These are phyloP conservation scores for Dynastes tityus DNA, from an alignment of 2,888 invertebrate species.

Conservation along the genomic window DNA sequence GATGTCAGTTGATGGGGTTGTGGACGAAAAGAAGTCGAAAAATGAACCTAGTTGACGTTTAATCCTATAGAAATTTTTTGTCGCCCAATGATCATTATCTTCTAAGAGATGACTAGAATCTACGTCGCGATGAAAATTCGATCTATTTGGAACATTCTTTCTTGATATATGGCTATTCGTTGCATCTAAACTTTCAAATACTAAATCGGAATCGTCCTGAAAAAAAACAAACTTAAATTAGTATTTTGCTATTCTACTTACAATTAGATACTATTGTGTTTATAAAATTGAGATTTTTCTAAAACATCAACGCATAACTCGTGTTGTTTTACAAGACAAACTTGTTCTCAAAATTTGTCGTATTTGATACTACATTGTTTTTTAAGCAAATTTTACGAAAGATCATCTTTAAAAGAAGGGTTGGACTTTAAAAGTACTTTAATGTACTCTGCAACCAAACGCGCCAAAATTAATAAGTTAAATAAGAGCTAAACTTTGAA, in stretches of 20 bases:
- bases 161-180: constrained; percentile 59
- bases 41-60: constrained; percentile 62
- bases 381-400: too few species aligned
- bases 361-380: too few species aligned
- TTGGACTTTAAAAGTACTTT: too few species aligned
- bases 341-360: too few species aligned
- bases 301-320: too few species aligned
- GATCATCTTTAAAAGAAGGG: too few species aligned
- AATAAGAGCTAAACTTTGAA: too few species aligned
- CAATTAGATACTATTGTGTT: neutral
- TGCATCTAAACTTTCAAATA: constrained; percentile 66
- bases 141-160: constrained; percentile 52
- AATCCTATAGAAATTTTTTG: constrained; percentile 68
- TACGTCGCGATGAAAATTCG: constrained; percentile 37
- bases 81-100: constrained; percentile 65
- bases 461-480: too few species aligned
- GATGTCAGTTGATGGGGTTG: constrained; percentile 32
- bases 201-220: constrained; percentile 69
- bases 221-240: constrained; percentile 55
- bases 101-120: constrained; percentile 63
- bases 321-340: too few species aligned
- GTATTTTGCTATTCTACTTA: neutral
- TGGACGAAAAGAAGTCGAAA: constrained; percentile 36
- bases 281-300: too few species aligned
- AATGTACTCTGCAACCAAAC: too few species aligned